Conservation (phyloP, 2,888 invertebrate genomes). For the Mythimna lalbum region DNA sequence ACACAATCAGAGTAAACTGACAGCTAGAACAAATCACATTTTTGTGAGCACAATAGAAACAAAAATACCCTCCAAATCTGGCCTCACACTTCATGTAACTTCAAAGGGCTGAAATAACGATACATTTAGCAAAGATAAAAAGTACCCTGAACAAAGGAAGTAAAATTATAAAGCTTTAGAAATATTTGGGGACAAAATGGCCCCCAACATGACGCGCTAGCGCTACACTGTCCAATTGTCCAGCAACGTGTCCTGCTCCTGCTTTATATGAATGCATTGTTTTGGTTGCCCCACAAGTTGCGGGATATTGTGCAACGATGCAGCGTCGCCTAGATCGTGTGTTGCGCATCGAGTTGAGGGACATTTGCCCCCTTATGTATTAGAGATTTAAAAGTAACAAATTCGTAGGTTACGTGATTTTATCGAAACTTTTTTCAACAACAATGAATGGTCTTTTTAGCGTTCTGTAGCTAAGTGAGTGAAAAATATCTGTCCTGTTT, state of each 20-base stretch:
- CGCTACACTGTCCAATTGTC: no score
- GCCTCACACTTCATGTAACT: slow-evolving; percentile 17
- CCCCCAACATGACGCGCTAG: no score
- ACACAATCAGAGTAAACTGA: slow-evolving; percentile 16
- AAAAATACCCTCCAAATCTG: slow-evolving; percentile 27
- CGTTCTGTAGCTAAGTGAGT: slow-evolving; percentile 26
- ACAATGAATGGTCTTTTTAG: slow-evolving; percentile 53
- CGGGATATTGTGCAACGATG: no score
- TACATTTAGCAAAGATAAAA: slow-evolving; percentile 28
- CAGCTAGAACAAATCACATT: slow-evolving; percentile 20
- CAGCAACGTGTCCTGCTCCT: no score
- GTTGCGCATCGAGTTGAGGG: no score
- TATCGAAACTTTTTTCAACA: slow-evolving; percentile 31
- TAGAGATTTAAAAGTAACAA: slow-evolving; percentile 23
- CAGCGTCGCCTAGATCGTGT: no score
- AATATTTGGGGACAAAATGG: no score
- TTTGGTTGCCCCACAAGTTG: no score
- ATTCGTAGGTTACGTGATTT: slow-evolving; percentile 48
- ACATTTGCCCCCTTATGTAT: no score
- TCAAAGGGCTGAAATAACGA: slow-evolving; percentile 21
- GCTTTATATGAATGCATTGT: no score
- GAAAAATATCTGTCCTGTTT: slow-evolving; percentile 21
- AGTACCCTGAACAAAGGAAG: slow-evolving; percentile 42
- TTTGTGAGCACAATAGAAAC: slow-evolving; percentile 20
- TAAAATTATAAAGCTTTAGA: no score